Conservation (phyloP, 1,140 invertebrate genomes). For the Pollicipes pollicipes region DNA sequence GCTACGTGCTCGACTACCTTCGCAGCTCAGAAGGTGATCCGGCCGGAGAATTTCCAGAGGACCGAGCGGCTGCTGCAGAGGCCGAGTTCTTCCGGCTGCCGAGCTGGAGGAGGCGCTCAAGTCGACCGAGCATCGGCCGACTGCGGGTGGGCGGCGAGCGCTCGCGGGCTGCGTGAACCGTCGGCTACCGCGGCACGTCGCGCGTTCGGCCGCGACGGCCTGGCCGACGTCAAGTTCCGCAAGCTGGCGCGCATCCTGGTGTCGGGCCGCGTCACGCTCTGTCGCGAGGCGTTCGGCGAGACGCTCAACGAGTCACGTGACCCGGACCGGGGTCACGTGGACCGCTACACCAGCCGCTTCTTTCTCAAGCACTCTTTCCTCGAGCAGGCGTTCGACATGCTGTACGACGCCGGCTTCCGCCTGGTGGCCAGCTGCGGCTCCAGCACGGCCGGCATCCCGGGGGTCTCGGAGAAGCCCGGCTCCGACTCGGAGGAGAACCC, state of each 20-base stretch:
- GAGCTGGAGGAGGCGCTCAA: constrained; percentile 38
- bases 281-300: constrained; percentile 88
- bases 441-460: constrained; percentile 56
- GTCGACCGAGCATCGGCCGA: not conserved
- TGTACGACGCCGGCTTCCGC: constrained; percentile 78
- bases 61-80: constrained; percentile 66
- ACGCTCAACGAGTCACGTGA: constrained; percentile 94
- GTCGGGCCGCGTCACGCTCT: constrained; percentile 76
- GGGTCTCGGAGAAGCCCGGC: constrained; percentile 71
- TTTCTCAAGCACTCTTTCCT: constrained; percentile 96
- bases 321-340: constrained; percentile 75
- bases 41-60: constrained; percentile 93
- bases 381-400: constrained; percentile 94
- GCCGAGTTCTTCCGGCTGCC: constrained; percentile 66
- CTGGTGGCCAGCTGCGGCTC: constrained; percentile 61
- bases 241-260: constrained; percentile 92
- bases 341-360: constrained; percentile 92
- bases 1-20: constrained; percentile 89
- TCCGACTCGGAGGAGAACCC: constrained; percentile 89
- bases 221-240: constrained; percentile 96
- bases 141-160: constrained; percentile 12
- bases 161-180: constrained; percentile 60
- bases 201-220: constrained; percentile 92
- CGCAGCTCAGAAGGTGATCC: constrained; percentile 66
- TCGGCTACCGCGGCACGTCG: constrained; percentile 98